These are phyloP conservation scores for Bellardia pandia DNA, from an alignment of 2,888 invertebrate species.

Conservation along the genomic window DNA sequence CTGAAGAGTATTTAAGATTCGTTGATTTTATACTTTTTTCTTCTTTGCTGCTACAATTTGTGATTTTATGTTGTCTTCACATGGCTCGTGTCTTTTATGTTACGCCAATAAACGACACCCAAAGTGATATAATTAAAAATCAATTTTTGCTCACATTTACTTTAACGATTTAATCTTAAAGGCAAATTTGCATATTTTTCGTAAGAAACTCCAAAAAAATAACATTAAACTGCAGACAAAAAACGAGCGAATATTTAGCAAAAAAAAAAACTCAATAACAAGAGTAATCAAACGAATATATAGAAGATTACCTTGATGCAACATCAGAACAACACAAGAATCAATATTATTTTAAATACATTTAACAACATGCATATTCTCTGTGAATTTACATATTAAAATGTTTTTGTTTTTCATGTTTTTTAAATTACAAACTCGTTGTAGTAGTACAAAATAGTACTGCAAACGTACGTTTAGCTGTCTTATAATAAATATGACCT, in stretches of 20 bases:
- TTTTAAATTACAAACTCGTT: not conserved
- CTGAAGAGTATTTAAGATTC: not conserved
- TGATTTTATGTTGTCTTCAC: not conserved
- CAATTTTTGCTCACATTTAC: constrained; percentile 32
- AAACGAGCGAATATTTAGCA: not conserved
- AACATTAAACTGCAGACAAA: not conserved
- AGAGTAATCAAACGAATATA: constrained; percentile 1
- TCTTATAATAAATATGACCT: no score
- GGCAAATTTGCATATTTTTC: constrained; percentile 35
- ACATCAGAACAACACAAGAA: not conserved
- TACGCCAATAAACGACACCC: constrained; percentile 31
- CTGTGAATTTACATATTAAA: not conserved
- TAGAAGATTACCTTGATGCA: constrained; percentile 47
- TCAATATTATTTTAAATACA: not conserved
- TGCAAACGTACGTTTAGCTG: no score
- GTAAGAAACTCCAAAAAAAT: not conserved
- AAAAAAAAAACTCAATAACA: not conserved
- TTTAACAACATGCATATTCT: not conserved
- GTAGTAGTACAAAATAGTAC: no score
- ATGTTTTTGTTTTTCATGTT: constrained; percentile 12
- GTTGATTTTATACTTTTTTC: not conserved
- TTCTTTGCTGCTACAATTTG: not conserved
- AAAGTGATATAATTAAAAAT: constrained; percentile 54
- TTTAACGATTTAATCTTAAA: constrained; percentile 42
- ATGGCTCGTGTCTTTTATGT: constrained; percentile 46